Evolutionary conservation across 2,797 vertebrate species (phyloP), one percentile per base, ranked within the genome.

Genomic region (Mus caroli): DNA sequence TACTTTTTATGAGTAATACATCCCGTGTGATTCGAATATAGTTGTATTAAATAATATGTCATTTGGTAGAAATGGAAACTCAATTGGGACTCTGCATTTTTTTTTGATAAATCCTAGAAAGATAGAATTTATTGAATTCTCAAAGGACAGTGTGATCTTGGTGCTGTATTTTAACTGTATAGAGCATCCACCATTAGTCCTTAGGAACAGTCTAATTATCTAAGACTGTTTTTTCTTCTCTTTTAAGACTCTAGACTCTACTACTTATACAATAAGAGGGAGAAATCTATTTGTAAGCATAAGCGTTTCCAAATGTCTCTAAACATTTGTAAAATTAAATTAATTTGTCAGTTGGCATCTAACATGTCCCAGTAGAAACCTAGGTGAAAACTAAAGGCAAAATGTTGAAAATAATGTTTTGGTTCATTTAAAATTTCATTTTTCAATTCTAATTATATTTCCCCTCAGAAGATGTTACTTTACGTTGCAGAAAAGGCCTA

Each of bases 401-500:
- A 94, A 94, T 50, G 19, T 34, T 62, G 52, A 93, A 96, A 92
- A 96, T 78, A 56, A 83, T 60, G 80, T 91, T 90, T 31, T 52
- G 34, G 3, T 0, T 96, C 1, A 73, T 75, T 95, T 96, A 77
- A 24, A 86, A 43, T 91, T 71, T 92, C 0, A 34, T 26, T 91
- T 95, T 87, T 34, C 94, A 96, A 89, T 92, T 4, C 34, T 88
- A 31, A 64, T 94, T 94, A 31, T 20, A 76, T 92, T 89, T 80
- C 3, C 71, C 9, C 28, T 71, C n/a, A 89, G 43, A 80, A 60
- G 24, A 40, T 71, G n/a, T 91, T 82, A 87, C 26, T 91, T 90
- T n/a, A 76, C 69, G n/a, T 80, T 67, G 11, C 78, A 91, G 88
- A 89, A 88, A 96, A 93, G 62, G 0, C 69, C 31, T 52, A 60